Evolutionary conservation across 2,113 vertebrate genomes (phyloP).

Genomic region (Crypturellus undulatus): DNA sequence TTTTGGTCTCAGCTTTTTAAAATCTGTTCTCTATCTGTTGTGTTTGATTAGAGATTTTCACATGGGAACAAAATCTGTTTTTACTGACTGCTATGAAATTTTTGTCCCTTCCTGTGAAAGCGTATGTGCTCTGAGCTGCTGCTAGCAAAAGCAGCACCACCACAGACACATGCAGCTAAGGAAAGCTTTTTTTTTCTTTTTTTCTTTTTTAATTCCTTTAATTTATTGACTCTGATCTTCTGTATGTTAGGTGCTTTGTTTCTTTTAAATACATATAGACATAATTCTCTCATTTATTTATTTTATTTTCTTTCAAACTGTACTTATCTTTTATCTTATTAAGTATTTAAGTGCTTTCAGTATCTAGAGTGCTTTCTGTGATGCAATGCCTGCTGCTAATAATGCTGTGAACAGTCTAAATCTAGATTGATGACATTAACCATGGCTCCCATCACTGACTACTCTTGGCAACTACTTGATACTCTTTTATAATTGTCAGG

Average conservation of each 20-base stretch:
- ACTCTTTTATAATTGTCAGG: not conserved
- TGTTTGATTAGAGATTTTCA: not conserved
- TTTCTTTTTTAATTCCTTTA: constrained; percentile 20
- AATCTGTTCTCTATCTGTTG: not conserved
- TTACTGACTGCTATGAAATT: not conserved
- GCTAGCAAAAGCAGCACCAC: not conserved
- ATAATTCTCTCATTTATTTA: not conserved
- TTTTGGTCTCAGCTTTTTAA: not conserved
- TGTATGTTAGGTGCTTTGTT: not conserved
- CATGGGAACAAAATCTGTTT: not conserved
- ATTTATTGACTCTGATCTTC: not conserved
- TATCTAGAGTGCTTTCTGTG: not conserved
- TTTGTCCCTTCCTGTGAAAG: not conserved
- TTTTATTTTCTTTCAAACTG: not conserved
- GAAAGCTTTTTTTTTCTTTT: constrained; percentile 5
- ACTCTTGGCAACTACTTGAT: not conserved
- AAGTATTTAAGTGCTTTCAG: not conserved
- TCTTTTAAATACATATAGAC: not conserved
- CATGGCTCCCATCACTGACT: not conserved
- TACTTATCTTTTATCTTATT: not conserved
- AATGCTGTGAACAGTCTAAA: constrained; percentile 18
- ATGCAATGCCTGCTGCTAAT: not conserved
- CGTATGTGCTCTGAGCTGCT: not conserved
- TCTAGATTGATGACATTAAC: not conserved
- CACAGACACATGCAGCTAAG: not conserved